Percentiles rank a stretch among this genome's conserved stretches.
phyloP scores from a whole-genome alignment of 1,140 invertebrate genomes.

The Drosophila ambigua region DNA sequence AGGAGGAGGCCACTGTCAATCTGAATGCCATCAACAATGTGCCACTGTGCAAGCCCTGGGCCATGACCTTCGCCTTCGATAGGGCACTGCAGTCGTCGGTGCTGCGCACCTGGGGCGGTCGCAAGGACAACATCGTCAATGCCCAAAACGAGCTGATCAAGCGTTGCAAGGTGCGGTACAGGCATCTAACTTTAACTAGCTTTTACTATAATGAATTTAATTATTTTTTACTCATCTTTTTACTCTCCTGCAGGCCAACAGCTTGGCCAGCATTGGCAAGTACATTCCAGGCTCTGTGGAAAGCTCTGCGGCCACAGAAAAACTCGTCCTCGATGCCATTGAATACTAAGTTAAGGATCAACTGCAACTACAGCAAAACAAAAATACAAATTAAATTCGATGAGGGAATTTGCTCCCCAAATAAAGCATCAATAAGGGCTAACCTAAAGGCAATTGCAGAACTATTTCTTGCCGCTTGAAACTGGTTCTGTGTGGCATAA shows the following conservation, averaged over 20 bases:
- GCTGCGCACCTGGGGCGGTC: constrained; percentile 95
- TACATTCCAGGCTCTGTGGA: constrained; percentile 59
- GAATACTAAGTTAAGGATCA: constrained; percentile 21
- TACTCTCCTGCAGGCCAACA: constrained; percentile 41
- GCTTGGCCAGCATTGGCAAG: constrained; percentile 68
- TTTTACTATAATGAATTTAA: background rate
- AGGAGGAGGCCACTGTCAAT: constrained; percentile 97
- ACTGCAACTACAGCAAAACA: background rate
- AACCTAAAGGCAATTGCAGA: too few species aligned
- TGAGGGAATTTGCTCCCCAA: background rate
- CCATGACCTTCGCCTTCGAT: constrained; percentile 97
- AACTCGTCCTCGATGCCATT: constrained; percentile 25
- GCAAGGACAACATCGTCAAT: constrained; percentile 91
- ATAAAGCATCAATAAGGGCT: background rate
- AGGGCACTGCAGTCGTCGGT: constrained; percentile 95
- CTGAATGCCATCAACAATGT: constrained; percentile 96
- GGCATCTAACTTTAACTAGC: too few species aligned
- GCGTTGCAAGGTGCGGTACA: constrained; percentile 90
- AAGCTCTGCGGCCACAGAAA: constrained; percentile 46
- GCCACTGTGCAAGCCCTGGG: constrained; percentile 94
- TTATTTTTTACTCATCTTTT: background rate
- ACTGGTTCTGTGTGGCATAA: too few species aligned
- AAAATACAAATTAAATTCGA: background rate
- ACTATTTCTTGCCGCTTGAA: too few species aligned
- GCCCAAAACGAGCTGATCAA: constrained; percentile 95